A percentile compares a stretch with the other conserved stretches of the same genome.
Conservation (phyloP, 1,140 invertebrate species). For the Mesaphorura yosii region DNA sequence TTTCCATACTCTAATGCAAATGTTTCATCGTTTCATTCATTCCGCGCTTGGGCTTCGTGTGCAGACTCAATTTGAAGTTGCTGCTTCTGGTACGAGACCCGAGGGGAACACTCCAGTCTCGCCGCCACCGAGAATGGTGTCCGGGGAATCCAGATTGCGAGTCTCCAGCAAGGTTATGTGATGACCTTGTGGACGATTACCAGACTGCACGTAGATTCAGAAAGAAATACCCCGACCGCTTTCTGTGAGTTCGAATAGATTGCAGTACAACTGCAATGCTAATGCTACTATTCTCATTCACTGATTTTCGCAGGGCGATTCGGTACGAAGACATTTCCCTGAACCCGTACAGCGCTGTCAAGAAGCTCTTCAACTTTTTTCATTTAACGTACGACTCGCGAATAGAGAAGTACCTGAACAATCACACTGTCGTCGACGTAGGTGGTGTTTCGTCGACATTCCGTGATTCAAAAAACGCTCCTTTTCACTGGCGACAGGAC, state of each 20-base stretch:
- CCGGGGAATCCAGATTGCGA: slow-evolving; percentile 67
- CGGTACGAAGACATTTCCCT: slow-evolving; percentile 75
- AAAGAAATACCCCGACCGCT: slow-evolving; percentile 53
- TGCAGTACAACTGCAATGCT: neutral
- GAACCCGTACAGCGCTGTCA: slow-evolving; percentile 55
- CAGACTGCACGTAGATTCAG: slow-evolving; percentile 55
- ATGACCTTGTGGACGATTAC: slow-evolving; percentile 70
- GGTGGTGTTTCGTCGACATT: slow-evolving; percentile 72
- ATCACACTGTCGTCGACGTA: slow-evolving; percentile 63
- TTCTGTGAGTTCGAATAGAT: slow-evolving; percentile 49
- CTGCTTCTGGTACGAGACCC: slow-evolving; percentile 71
- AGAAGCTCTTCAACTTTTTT: slow-evolving; percentile 63
- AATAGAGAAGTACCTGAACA: slow-evolving; percentile 60
- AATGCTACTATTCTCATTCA: neutral
- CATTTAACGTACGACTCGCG: slow-evolving; percentile 55
- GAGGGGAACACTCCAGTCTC: slow-evolving; percentile 68
- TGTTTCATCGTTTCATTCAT: too few species aligned
- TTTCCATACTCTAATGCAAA: too few species aligned
- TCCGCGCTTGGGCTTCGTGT: too few species aligned
- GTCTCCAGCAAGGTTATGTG: slow-evolving; percentile 59
- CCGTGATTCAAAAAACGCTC: slow-evolving; percentile 64
- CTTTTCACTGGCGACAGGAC: slow-evolving; percentile 71
- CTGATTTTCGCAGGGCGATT: slow-evolving; percentile 47
- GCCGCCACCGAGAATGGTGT: slow-evolving; percentile 73
- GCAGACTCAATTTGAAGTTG: slow-evolving; percentile 53